These are phyloP conservation scores for Machimus rusticus DNA, from an alignment of 2,888 invertebrate genomes.

Conservation along the genomic window DNA sequence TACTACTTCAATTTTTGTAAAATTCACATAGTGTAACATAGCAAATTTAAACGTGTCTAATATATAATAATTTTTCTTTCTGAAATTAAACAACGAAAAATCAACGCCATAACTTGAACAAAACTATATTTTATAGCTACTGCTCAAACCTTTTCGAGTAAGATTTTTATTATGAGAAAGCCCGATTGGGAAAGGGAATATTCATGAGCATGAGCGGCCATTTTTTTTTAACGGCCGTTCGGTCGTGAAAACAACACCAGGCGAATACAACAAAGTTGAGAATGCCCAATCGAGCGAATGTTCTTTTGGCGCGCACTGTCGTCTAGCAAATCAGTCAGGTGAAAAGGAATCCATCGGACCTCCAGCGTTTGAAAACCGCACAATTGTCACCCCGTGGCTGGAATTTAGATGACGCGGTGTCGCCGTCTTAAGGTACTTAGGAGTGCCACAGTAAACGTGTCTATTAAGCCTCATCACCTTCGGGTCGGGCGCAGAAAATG, in stretches of 20 bases:
- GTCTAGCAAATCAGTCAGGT: slow-evolving; percentile 17
- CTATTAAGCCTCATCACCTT: slow-evolving; percentile 35
- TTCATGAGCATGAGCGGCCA: background rate
- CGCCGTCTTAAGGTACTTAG: slow-evolving; percentile 30
- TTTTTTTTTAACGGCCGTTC: background rate
- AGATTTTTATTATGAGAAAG: background rate
- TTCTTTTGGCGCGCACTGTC: slow-evolving; percentile 5
- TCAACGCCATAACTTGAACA: no score
- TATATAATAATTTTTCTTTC: no score
- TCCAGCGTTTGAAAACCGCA: slow-evolving; percentile 38
- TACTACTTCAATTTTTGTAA: no score
- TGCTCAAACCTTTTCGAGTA: no score
- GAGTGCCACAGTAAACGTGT: slow-evolving; percentile 40
- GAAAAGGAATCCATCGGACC: slow-evolving; percentile 31
- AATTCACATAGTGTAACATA: no score
- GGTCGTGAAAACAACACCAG: background rate
- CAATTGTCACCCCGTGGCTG: slow-evolving; percentile 33
- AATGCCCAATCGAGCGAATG: slow-evolving; percentile 13
- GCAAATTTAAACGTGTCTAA: no score
- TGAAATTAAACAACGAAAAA: no score
- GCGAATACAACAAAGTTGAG: background rate
- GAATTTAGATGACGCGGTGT: slow-evolving; percentile 35
- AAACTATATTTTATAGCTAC: no score
- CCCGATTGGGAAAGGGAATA: background rate
- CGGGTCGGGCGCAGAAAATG: background rate